Evolutionary conservation across 2,888 invertebrate genomes (phyloP).

Genomic region (Ornithoptera alexandrae): DNA sequence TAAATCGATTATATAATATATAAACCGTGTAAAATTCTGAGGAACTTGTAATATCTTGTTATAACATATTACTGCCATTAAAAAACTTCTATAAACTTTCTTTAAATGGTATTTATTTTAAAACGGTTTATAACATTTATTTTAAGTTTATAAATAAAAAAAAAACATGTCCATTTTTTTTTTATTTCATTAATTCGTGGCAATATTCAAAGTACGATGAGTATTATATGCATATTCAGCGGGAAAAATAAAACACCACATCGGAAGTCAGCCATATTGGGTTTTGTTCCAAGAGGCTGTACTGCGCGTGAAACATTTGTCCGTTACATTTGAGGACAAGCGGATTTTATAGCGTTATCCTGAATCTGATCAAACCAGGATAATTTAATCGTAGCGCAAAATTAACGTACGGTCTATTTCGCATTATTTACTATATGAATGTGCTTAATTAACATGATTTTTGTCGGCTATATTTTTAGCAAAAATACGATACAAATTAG

Average conservation of each 20-base stretch:
- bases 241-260: constrained; percentile 45
- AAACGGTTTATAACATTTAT: too few relatives aligned
- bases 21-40: too few relatives aligned
- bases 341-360: constrained; percentile 9
- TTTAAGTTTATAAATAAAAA: background rate
- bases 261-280: constrained; percentile 52
- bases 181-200: constrained; percentile 20
- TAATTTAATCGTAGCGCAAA: constrained; percentile 9
- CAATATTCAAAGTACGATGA: constrained; percentile 43
- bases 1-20: background rate
- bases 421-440: background rate
- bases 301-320: constrained; percentile 13
- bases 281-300: constrained; percentile 32
- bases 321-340: constrained; percentile 9
- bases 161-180: constrained; percentile 8
- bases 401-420: background rate
- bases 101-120: too few relatives aligned
- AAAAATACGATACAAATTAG: too few relatives aligned
- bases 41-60: too few relatives aligned
- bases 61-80: too few relatives aligned
- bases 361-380: constrained; percentile 12
- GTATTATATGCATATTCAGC: constrained; percentile 64
- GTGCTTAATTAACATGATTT: background rate
- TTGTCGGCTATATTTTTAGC: background rate
- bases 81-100: too few relatives aligned